Evolutionary conservation across 2,888 invertebrate species (phyloP), one percentile per base, ranked within the genome.

Genomic region (Pedicia rivosa): DNA sequence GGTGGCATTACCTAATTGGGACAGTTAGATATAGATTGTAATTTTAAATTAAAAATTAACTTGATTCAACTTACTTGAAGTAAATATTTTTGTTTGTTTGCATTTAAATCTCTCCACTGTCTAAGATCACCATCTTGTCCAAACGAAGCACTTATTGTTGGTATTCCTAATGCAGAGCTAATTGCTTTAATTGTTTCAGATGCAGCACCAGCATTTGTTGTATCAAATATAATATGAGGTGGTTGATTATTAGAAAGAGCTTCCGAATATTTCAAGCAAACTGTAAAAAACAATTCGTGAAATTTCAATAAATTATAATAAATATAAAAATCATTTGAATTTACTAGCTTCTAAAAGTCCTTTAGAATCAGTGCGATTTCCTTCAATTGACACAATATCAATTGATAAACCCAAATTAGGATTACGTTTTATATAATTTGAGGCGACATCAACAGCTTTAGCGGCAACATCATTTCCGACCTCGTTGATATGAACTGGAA

Each of bases 171-270:
- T 2, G 83, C 79, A 13, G 78, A 72, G 3, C 81, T 78, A 53
- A 90, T 79, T 1, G 83, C 78, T 57, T 87, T 86, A 3, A 86
- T 79, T 0, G 82, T 79, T 62, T 88, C 88, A 0, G 86, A 83
- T 12, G 79, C 74, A 22, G 78, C 66, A 3, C 86, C 86, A 4
- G 77, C 73, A 62, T 77, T 77, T 1, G 88, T 88, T 14, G 79
- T 76, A 57, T 90, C 88, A 44, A 90, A 61, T 5, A 88, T 70
- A 10, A 88, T 62, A 57, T 87, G 82, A 0, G 87, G 87, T 1
- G 71, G 69, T 47, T 70, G 69, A 44, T 74, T 72, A 2, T 67
- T 66, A 9, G 67, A 65, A 38, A 78, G 54, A 59, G 76, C 73
- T 35, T 67, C 68, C 43, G 74, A 70, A 57, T 82, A 79, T 46